Evolutionary conservation across 2,113 vertebrate species (phyloP).

Genomic region (Osmerus eperlanus): DNA sequence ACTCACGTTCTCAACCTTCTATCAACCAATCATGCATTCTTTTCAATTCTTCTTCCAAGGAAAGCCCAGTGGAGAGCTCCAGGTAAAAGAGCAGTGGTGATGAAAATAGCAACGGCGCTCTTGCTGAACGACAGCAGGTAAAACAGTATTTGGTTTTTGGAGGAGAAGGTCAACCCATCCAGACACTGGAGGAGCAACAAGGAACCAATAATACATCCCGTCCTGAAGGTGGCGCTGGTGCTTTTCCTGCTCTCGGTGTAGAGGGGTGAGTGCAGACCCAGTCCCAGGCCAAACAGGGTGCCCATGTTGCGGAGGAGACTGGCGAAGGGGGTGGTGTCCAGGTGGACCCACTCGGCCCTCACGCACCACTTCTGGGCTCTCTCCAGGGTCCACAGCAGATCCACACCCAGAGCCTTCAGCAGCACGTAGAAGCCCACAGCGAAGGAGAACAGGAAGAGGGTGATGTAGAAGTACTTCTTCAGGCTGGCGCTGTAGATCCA

Average conservation of each 20-base stretch:
- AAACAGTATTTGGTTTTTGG: slow-evolving; percentile 75
- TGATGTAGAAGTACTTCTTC: slow-evolving; percentile 77
- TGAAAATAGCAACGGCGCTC: slow-evolving; percentile 76
- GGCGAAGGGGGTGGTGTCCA: slow-evolving; percentile 91
- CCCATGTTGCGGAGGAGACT: slow-evolving; percentile 94
- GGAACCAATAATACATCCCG: slow-evolving; percentile 68
- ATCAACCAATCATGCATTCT: slow-evolving; percentile 43
- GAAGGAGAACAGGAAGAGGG: slow-evolving; percentile 82
- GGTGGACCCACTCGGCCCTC: slow-evolving; percentile 86
- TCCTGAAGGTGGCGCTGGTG: slow-evolving; percentile 60
- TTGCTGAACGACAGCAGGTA: slow-evolving; percentile 90
- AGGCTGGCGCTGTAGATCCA: slow-evolving; percentile 86
- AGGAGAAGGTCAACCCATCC: slow-evolving; percentile 80
- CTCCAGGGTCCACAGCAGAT: slow-evolving; percentile 92
- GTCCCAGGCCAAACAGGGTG: slow-evolving; percentile 88
- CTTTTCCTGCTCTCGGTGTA: slow-evolving; percentile 71
- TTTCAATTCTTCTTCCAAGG: slow-evolving; percentile 27
- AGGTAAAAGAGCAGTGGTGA: slow-evolving; percentile 65
- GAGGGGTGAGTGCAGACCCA: slow-evolving; percentile 87
- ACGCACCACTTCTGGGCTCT: slow-evolving; percentile 86
- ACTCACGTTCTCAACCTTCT: no score
- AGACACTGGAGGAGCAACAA: slow-evolving; percentile 80
- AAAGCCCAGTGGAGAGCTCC: slow-evolving; percentile 42
- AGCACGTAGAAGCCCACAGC: slow-evolving; percentile 89
- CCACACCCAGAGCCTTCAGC: slow-evolving; percentile 80